A percentile compares a stretch with the other conserved stretches of the same genome.
These are phyloP conservation scores for Rhorus exstirpatorius DNA, from an alignment of 2,888 invertebrate species.

Conservation along the genomic window DNA sequence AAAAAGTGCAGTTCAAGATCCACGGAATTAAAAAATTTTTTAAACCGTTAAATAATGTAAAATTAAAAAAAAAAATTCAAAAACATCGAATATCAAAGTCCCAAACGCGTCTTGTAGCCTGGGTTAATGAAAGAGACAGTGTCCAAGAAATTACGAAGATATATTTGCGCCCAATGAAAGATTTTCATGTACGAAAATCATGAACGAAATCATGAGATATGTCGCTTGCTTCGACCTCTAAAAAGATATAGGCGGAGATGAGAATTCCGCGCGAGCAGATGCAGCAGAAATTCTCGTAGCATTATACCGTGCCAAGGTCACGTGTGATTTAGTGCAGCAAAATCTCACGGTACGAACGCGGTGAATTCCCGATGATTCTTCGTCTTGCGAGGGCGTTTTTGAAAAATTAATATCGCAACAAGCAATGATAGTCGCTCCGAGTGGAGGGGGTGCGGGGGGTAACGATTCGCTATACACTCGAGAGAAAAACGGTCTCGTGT, in stretches of 20 bases:
- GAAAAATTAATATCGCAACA: not conserved
- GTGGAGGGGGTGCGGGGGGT: too few relatives aligned
- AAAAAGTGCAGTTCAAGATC: too few relatives aligned
- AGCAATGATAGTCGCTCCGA: slow-evolving; percentile 18
- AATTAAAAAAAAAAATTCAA: too few relatives aligned
- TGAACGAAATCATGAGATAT: slow-evolving; percentile 7
- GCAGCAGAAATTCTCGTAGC: not conserved
- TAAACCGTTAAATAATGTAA: too few relatives aligned
- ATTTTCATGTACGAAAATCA: slow-evolving; percentile 28
- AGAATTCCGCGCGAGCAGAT: slow-evolving; percentile 37
- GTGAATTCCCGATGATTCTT: slow-evolving; percentile 52
- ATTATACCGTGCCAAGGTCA: slow-evolving; percentile 33
- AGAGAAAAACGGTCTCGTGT: slow-evolving; percentile 51
- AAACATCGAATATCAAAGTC: too few relatives aligned
- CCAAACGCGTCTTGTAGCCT: too few relatives aligned
- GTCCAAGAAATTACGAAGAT: too few relatives aligned
- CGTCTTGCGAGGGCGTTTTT: not conserved
- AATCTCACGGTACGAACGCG: slow-evolving; percentile 6
- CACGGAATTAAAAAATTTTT: too few relatives aligned
- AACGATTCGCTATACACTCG: slow-evolving; percentile 32
- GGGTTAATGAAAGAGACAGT: too few relatives aligned
- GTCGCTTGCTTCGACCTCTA: not conserved
- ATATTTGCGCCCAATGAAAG: not conserved
- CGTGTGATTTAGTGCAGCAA: slow-evolving; percentile 42
- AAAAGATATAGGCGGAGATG: not conserved